phyloP scores from a whole-genome alignment of 2,888 invertebrate genomes.

The Loripinus fragilis region DNA sequence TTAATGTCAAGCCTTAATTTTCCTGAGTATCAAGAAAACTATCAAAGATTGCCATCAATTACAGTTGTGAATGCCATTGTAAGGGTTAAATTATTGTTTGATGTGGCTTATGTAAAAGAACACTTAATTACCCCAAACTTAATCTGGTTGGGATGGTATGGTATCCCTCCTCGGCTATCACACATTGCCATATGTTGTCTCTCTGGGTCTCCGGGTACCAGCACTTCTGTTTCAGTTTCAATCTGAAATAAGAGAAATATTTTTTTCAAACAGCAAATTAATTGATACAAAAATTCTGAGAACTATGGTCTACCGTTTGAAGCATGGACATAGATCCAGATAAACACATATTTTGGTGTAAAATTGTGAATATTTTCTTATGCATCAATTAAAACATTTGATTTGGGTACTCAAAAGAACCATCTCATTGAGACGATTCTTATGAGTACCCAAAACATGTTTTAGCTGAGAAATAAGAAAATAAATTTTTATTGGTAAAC shows the following conservation, averaged over 20 bases:
- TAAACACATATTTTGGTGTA: too few relatives aligned
- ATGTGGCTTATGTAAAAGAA: background rate
- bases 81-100: background rate
- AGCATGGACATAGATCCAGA: too few relatives aligned
- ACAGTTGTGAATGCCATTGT: background rate
- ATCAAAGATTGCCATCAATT: background rate
- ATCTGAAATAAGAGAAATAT: conserved; percentile 59
- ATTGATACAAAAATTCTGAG: background rate
- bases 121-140: conserved; percentile 86
- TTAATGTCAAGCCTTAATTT: background rate
- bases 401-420: too few relatives aligned
- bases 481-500: too few relatives aligned
- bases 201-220: conserved; percentile 95
- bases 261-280: background rate
- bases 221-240: conserved; percentile 86
- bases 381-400: too few relatives aligned
- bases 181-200: conserved; percentile 87
- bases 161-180: conserved; percentile 89
- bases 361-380: too few relatives aligned
- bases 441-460: too few relatives aligned
- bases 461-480: too few relatives aligned
- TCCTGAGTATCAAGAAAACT: background rate
- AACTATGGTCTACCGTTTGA: too few relatives aligned
- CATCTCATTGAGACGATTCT: too few relatives aligned
- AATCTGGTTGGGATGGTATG: conserved; percentile 91